phyloP scores from a whole-genome alignment of 2,113 vertebrate genomes.

The Eonycteris spelaea region DNA sequence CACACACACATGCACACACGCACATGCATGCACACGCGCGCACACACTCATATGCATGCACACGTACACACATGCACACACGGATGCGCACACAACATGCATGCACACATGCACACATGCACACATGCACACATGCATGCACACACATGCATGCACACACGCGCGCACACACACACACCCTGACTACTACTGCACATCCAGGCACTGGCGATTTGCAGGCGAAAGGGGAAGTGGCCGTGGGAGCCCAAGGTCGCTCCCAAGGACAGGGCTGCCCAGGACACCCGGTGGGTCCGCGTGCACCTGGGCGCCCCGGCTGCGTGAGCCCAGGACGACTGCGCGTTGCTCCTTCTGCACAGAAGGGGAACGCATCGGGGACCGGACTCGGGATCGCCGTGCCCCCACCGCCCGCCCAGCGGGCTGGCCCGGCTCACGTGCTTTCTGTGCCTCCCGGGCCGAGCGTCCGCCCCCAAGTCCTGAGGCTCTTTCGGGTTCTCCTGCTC shows the following conservation, averaged over 20 bases:
- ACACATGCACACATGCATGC: no score
- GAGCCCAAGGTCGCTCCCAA: rapidly evolving
- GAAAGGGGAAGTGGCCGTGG: rapidly evolving
- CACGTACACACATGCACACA: no score
- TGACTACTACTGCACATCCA: background rate
- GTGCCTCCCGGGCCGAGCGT: rapidly evolving
- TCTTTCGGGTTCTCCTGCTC: background rate
- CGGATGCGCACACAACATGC: no score
- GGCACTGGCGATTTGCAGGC: background rate
- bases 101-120: no score
- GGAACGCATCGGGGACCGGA: rapidly evolving
- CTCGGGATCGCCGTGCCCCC: no score
- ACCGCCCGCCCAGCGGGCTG: no score
- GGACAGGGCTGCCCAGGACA: rapidly evolving
- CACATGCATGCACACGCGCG: no score
- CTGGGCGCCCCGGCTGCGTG: rapidly evolving
- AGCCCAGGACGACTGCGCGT: rapidly evolving
- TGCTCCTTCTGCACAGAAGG: background rate
- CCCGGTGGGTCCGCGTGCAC: background rate
- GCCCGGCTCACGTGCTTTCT: background rate
- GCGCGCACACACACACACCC: no score
- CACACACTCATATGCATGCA: no score
- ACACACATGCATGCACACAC: no score
- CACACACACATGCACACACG: no score
- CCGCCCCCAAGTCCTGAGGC: no score